Conservation (phyloP, 2,888 invertebrate genomes). For the Pseudanteris insignis region DNA sequence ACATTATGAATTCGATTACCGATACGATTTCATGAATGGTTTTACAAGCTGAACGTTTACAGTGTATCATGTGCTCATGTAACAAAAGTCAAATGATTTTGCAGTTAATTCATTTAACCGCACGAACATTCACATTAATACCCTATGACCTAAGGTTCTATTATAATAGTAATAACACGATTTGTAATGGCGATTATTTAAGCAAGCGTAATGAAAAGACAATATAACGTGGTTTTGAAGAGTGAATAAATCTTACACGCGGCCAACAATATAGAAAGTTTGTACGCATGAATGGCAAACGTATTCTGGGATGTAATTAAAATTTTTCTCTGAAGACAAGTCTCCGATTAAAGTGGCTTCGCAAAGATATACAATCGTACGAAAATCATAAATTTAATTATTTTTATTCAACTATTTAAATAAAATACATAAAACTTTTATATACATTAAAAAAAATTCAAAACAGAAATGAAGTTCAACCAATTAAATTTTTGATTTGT, state of each 20-base stretch:
- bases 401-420: too few relatives aligned
- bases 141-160: slow-evolving; percentile 7
- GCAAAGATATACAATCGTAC: slow-evolving; percentile 10
- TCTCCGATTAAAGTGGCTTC: slow-evolving; percentile 12
- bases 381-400: not conserved
- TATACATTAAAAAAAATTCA: too few relatives aligned
- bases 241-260: slow-evolving; percentile 11
- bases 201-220: slow-evolving; percentile 17
- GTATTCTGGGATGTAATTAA: slow-evolving; percentile 28
- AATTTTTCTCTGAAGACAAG: slow-evolving; percentile 6
- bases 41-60: too few relatives aligned
- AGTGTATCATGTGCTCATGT: too few relatives aligned
- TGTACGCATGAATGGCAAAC: slow-evolving; percentile 20
- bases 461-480: too few relatives aligned
- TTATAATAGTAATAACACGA: slow-evolving; percentile 17
- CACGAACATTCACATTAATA: slow-evolving; percentile 1
- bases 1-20: too few relatives aligned
- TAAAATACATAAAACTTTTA: too few relatives aligned
- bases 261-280: slow-evolving; percentile 36
- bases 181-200: slow-evolving; percentile 20
- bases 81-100: not conserved
- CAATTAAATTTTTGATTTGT: too few relatives aligned
- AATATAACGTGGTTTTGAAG: slow-evolving; percentile 21
- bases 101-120: slow-evolving; percentile 4
- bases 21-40: too few relatives aligned